These are phyloP conservation scores for Tonatia bakeri DNA, from an alignment of 2,113 vertebrate genomes.

Conservation along the genomic window DNA sequence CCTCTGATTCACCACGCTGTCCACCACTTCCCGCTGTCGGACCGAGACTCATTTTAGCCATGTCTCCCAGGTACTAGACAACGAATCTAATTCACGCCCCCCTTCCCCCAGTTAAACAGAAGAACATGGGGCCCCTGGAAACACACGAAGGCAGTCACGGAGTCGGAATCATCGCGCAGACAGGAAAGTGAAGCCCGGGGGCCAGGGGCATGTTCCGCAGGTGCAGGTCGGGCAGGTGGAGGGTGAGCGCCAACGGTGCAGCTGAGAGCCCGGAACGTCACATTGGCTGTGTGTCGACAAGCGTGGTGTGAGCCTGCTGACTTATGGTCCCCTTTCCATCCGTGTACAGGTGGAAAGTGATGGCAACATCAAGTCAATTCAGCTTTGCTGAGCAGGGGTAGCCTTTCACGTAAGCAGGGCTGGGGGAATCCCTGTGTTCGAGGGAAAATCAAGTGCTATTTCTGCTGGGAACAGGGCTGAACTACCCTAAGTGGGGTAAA, in stretches of 20 bases:
- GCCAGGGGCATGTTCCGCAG: neutral
- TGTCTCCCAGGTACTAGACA: neutral
- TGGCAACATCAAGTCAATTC: neutral
- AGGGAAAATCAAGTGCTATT: neutral
- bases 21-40: neutral
- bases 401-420: neutral
- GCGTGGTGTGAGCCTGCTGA: neutral
- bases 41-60: neutral
- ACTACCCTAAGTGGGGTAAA: neutral
- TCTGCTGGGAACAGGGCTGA: neutral
- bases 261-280: neutral
- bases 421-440: neutral
- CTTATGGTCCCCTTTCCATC: neutral
- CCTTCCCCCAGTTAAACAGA: neutral
- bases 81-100: neutral
- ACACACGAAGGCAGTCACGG: neutral
- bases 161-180: neutral
- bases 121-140: neutral
- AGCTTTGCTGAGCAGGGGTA: neutral
- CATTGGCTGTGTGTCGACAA: neutral
- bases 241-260: no score
- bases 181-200: neutral
- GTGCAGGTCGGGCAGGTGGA: neutral
- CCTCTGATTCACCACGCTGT: neutral
- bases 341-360: neutral